These are phyloP conservation scores for Tridacna gigas DNA, from an alignment of 2,888 invertebrate species.

Conservation along the genomic window DNA sequence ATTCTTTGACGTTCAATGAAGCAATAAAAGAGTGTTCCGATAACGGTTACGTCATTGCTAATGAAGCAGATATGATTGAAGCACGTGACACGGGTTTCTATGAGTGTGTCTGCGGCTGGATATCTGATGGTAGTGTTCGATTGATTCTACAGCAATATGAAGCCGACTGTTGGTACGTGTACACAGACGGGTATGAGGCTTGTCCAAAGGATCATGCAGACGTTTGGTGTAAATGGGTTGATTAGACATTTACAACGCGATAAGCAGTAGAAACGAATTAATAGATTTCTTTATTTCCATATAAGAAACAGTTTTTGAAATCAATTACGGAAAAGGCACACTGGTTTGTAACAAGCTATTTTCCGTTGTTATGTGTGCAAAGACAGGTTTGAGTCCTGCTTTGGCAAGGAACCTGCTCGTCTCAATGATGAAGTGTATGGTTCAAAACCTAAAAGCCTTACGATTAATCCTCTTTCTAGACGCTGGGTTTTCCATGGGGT, in stretches of 20 bases:
- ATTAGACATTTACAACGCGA: background rate
- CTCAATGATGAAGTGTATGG: no score
- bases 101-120: constrained; percentile 4
- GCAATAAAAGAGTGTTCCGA: background rate
- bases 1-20: background rate
- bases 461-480: no score
- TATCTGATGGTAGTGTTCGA: background rate
- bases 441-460: no score
- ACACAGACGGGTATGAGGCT: constrained; percentile 6
- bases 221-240: background rate
- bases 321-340: background rate
- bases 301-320: no score
- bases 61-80: constrained; percentile 3
- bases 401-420: background rate
- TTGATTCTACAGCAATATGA: background rate
- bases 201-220: background rate
- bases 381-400: background rate
- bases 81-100: background rate
- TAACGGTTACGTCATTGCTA: constrained; percentile 15
- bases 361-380: background rate
- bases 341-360: background rate
- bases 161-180: background rate
- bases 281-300: no score
- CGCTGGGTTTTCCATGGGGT: no score
- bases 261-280: no score